phyloP scores from a whole-genome alignment of 2,113 vertebrate genomes.

The Cichladusa arquata region DNA sequence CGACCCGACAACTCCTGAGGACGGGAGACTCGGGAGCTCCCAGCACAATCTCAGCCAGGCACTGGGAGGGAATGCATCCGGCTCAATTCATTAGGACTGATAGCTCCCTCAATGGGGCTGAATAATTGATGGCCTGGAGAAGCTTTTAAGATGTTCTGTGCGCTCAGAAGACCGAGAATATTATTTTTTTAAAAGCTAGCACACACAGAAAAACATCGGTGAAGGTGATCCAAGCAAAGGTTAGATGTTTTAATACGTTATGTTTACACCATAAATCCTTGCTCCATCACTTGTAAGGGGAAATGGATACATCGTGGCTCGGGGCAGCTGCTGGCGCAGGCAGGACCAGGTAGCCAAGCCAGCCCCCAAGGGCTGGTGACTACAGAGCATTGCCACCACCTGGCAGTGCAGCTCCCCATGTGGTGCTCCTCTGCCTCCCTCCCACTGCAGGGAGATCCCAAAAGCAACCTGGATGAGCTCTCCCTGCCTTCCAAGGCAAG shows the following conservation, averaged over 20 bases:
- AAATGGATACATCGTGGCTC: constrained; percentile 60
- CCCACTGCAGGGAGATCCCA: not conserved
- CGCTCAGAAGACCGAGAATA: constrained; percentile 47
- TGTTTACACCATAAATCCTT: constrained; percentile 73
- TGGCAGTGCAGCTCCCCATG: accelerated
- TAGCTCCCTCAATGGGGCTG: constrained; percentile 78
- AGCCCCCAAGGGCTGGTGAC: not conserved
- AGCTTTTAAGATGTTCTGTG: constrained; percentile 75
- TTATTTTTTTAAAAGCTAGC: constrained; percentile 74
- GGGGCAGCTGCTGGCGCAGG: not conserved
- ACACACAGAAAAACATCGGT: constrained; percentile 60
- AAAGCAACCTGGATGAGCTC: accelerated
- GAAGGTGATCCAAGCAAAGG: constrained; percentile 71
- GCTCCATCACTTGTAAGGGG: constrained; percentile 51
- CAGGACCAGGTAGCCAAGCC: not conserved
- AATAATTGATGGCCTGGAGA: constrained; percentile 81
- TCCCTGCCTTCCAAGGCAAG: accelerated
- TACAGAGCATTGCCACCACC: not conserved
- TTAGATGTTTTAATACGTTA: constrained; percentile 72
- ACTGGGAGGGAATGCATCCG: constrained; percentile 67
- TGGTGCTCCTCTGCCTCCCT: accelerated
- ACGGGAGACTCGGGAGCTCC: constrained; percentile 24
- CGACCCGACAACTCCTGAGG: not conserved
- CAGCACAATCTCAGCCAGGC: constrained; percentile 62
- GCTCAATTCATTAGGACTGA: constrained; percentile 81